These are phyloP conservation scores for Apus apus DNA, from an alignment of 2,113 vertebrate genomes.

Conservation along the genomic window DNA sequence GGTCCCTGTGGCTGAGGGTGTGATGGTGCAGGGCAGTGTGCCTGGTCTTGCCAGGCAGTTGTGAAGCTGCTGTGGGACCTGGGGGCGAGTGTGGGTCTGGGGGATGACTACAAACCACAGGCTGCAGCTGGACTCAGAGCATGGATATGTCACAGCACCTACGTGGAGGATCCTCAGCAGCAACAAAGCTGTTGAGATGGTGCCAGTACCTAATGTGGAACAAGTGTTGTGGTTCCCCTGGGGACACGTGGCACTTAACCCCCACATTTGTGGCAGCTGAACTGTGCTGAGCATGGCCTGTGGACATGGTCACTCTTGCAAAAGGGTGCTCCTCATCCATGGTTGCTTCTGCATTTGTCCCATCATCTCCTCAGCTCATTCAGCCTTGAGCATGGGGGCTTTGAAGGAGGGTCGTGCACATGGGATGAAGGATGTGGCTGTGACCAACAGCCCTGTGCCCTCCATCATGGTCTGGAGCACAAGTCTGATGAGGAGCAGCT, in stretches of 20 bases:
- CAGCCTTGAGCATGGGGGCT: fast-evolving
- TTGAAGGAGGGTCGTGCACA: neutral
- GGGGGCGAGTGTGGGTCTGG: fast-evolving
- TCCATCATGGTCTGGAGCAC: neutral
- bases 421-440: neutral
- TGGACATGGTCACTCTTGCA: neutral
- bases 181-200: neutral
- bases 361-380: fast-evolving
- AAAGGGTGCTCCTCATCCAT: neutral
- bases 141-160: neutral
- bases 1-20: no score
- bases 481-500: no score
- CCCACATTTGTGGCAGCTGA: fast-evolving
- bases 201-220: fast-evolving
- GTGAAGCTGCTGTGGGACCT: neutral
- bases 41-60: neutral
- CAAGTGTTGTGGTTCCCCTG: no score
- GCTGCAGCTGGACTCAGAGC: fast-evolving
- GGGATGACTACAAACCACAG: fast-evolving
- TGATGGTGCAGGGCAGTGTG: no score
- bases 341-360: neutral
- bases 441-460: neutral
- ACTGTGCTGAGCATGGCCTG: fast-evolving
- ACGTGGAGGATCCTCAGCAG: neutral
- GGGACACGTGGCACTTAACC: neutral